Conservation (phyloP, 1,140 invertebrate genomes). For the Pinna nobilis region DNA sequence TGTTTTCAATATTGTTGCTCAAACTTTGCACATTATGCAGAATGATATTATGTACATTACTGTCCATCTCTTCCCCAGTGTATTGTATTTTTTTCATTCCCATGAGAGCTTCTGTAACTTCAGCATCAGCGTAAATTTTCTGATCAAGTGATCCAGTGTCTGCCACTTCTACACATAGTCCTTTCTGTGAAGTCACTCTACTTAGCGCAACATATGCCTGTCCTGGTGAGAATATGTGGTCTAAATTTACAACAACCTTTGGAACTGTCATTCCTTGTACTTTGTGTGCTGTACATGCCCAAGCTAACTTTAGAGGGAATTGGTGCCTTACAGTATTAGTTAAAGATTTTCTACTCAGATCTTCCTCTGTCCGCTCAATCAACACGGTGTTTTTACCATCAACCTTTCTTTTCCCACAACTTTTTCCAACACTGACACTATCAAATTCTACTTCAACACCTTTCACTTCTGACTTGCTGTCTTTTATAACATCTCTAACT, state of each 20-base stretch:
- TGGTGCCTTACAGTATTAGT: conserved; percentile 1
- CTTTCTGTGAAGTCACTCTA: conserved; percentile 11
- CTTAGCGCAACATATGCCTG: conserved; percentile 20
- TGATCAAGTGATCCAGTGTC: background rate
- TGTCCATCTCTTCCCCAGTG: background rate
- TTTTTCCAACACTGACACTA: no score
- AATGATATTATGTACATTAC: background rate
- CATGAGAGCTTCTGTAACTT: background rate
- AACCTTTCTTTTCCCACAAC: no score
- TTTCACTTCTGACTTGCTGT: no score
- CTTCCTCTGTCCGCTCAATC: background rate
- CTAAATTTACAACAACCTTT: conserved; percentile 11
- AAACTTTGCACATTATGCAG: conserved; percentile 18
- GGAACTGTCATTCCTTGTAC: conserved; percentile 18
- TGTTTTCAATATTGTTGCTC: background rate
- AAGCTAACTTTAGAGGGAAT: conserved; percentile 12
- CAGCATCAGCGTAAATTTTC: conserved; percentile 13
- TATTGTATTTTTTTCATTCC: conserved; percentile 10
- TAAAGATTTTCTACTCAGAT: background rate
- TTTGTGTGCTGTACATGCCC: conserved; percentile 26
- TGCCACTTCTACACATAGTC: background rate
- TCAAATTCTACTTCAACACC: no score
- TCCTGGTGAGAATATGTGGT: conserved; percentile 3
- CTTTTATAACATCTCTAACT: no score
- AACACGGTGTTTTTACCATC: no score